These are phyloP conservation scores for Sesia apiformis DNA, from an alignment of 2,888 invertebrate genomes.

Conservation along the genomic window DNA sequence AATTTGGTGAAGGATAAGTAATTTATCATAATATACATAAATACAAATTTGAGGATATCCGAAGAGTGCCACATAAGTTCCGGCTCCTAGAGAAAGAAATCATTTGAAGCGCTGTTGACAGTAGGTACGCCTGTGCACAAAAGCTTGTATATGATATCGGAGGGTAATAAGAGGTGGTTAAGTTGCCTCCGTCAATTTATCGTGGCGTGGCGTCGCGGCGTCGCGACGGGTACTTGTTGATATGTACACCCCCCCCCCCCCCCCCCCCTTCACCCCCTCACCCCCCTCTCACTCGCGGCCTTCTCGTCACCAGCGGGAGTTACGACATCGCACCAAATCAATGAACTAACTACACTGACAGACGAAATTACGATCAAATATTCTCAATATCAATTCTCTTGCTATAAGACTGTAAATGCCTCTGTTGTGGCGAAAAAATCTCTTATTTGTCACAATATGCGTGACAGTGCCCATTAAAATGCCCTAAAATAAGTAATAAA, in stretches of 20 bases:
- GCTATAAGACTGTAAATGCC: no score
- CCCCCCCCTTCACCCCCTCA: conserved; percentile 2
- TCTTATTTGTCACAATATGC: no score
- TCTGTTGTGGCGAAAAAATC: no score
- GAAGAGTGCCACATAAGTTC: no score
- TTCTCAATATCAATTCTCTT: not conserved
- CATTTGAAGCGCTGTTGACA: not conserved
- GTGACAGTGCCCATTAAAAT: no score
- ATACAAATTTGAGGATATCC: no score
- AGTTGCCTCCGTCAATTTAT: not conserved
- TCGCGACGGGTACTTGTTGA: conserved; percentile 20
- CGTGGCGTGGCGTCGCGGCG: conserved; percentile 8
- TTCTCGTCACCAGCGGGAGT: not conserved
- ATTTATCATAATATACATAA: no score
- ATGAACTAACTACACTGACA: not conserved
- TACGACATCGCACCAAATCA: not conserved
- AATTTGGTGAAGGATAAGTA: no score
- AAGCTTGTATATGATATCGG: no score
- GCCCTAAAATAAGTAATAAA: no score
- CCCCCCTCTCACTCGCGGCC: not conserved
- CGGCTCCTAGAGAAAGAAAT: no score
- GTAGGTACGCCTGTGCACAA: no score
- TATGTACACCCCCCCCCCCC: conserved; percentile 6
- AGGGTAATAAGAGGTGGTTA: not conserved
- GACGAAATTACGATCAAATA: not conserved